These are phyloP conservation scores for Ornithoptera alexandrae DNA, from an alignment of 2,888 invertebrate genomes.

Conservation along the genomic window DNA sequence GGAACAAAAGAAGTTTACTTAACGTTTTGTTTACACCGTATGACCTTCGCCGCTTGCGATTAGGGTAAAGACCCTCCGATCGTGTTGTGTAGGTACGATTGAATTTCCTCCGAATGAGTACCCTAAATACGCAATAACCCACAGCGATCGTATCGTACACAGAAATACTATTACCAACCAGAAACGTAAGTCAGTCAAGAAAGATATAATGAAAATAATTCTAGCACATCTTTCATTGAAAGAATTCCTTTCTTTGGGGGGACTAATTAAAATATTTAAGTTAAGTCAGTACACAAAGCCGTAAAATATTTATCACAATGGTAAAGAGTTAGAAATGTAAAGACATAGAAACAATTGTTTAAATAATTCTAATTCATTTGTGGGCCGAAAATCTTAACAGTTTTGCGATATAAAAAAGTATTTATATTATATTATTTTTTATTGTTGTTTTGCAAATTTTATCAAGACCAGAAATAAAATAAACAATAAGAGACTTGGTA, in stretches of 20 bases:
- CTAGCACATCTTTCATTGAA: neutral
- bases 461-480: neutral
- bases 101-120: slow-evolving; percentile 43
- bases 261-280: too few species aligned
- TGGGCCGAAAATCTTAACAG: too few species aligned
- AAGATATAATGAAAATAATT: neutral
- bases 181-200: neutral
- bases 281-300: too few species aligned
- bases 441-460: neutral
- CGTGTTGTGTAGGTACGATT: slow-evolving; percentile 40
- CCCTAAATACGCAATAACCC: slow-evolving; percentile 22
- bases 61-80: slow-evolving; percentile 32
- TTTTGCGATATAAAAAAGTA: too few species aligned
- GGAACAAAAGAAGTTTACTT: slow-evolving; percentile 1
- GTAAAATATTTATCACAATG: too few species aligned
- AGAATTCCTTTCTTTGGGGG: neutral
- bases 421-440: neutral
- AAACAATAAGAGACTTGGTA: neutral
- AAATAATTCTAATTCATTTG: too few species aligned
- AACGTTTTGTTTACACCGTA: slow-evolving; percentile 27
- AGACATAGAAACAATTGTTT: too few species aligned
- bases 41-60: slow-evolving; percentile 23
- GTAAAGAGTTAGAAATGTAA: too few species aligned
- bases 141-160: slow-evolving; percentile 8
- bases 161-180: slow-evolving; percentile 3